Conservation (phyloP, 1,140 invertebrate genomes). For the Latrodectus geometricus region DNA sequence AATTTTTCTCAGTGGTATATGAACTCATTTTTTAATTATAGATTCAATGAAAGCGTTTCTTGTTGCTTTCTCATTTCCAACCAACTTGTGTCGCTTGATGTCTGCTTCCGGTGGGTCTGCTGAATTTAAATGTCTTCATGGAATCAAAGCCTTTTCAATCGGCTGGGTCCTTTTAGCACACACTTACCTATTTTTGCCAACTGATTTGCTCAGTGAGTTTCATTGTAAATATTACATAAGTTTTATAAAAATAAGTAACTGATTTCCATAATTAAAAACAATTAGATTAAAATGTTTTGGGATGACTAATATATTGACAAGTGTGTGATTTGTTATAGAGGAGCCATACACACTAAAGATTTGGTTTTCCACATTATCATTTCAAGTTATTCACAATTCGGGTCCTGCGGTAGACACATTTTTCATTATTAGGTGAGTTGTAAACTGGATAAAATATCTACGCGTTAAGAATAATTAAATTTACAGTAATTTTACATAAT, state of each 20-base stretch:
- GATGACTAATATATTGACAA: too few relatives aligned
- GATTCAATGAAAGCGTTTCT: too few relatives aligned
- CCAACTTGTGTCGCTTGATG: conserved; percentile 4
- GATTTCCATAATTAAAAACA: too few relatives aligned
- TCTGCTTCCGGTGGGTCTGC: not conserved
- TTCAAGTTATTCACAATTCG: conserved; percentile 62
- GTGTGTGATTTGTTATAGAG: conserved; percentile 6
- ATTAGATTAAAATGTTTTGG: too few relatives aligned
- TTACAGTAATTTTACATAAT: too few relatives aligned
- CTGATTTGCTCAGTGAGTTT: conserved; percentile 41
- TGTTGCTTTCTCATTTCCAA: conserved; percentile 4
- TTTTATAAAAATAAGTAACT: too few relatives aligned
- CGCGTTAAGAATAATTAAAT: too few relatives aligned
- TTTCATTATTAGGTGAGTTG: conserved; percentile 56
- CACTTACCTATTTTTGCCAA: conserved; percentile 71
- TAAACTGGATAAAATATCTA: too few relatives aligned
- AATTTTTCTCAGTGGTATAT: too few relatives aligned
- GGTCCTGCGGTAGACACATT: conserved; percentile 63
- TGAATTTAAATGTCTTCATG: conserved; percentile 73
- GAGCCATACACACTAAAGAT: not conserved
- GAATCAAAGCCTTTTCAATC: conserved; percentile 86
- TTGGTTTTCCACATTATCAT: conserved; percentile 25
- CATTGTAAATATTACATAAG: too few relatives aligned
- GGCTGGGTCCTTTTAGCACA: conserved; percentile 93
- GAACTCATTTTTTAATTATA: too few relatives aligned